These are phyloP conservation scores for Calcarius ornatus DNA, from an alignment of 2,113 vertebrate species.

Conservation along the genomic window DNA sequence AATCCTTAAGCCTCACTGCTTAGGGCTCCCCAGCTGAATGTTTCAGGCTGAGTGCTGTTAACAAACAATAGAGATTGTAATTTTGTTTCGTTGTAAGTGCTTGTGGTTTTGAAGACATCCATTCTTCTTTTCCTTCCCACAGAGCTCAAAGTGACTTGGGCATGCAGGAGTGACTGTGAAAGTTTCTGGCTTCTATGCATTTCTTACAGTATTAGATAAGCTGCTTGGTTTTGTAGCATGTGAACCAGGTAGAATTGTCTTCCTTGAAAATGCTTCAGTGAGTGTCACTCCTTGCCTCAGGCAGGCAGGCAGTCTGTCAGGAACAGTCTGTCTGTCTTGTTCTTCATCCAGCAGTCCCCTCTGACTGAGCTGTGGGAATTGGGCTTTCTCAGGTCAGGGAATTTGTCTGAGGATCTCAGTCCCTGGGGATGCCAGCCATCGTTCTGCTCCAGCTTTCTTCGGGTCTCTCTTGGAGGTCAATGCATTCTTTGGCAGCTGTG, in stretches of 20 bases:
- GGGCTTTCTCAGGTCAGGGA: not conserved
- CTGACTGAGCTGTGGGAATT: not conserved
- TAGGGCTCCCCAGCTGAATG: not conserved
- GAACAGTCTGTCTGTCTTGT: not conserved
- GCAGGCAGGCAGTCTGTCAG: not conserved
- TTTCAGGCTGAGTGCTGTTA: not conserved
- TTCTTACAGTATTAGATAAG: not conserved
- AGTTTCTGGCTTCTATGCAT: not conserved
- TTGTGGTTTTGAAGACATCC: slow-evolving; percentile 14
- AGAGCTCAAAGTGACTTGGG: not conserved
- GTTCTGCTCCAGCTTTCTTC: not conserved
- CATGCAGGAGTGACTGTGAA: not conserved
- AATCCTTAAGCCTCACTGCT: not conserved
- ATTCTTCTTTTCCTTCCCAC: not conserved
- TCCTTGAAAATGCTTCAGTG: not conserved
- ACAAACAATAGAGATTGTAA: not conserved
- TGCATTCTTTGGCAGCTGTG: not conserved
- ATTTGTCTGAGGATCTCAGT: not conserved
- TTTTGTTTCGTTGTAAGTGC: not conserved
- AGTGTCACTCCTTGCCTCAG: not conserved
- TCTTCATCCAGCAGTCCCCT: not conserved
- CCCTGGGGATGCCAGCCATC: not conserved
- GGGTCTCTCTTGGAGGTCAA: not conserved
- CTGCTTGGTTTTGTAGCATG: not conserved
- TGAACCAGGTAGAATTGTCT: not conserved